Base-by-base conservation (phyloP, 2,113 vertebrate genomes). In the Serinus canaria region DNA sequence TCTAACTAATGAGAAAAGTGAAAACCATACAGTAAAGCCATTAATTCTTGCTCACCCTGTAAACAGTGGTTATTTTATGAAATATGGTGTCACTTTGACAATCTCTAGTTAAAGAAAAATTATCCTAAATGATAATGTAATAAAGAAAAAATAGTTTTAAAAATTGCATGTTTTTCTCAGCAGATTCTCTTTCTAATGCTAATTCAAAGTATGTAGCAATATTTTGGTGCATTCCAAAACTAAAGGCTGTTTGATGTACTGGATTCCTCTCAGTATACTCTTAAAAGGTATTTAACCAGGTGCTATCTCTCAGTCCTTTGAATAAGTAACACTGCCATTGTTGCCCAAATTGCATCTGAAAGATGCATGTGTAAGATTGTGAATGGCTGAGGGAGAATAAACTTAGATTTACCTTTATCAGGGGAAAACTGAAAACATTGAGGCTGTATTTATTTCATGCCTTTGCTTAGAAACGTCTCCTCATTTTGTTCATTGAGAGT, bases 331-430 rank as follows among this genome's bases (percentile, higher is more conserved):
- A 63, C 53, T 67, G 53, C 19, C 68, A 72, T 73, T 87, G 64
- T 70, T 84, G 18, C 52, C 44, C n/a, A 53, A 89, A 87, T 74
- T 91, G 49, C 67, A 78, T 39, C 37, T 95, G 91, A 96, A 95
- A 92, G 95, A 95, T 86, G 87, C 76, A 77, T 66, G n/a, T 84
- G 53, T 85, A 62, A 94, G 89, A 96, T 52, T 83, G 47, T 41
- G 44, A 66, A 17, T 35, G 47, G 49, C 27, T 47, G 53, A 75
- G 59, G 60, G 39, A 92, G 77, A 47, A 44, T 24, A 89, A 95
- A 21, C 33, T 96, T 75, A 72, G 15, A 35, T 90, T 92, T 73
- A 37, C 56, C 41, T 62, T 72, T 62, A 68, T 58, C 52, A 76
- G 44, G 28, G 41, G 16, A 78, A 82, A 83, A 46, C 59, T 17